A percentile compares a stretch with the other conserved stretches of the same genome.
Conservation (phyloP, 2,113 vertebrate genomes). For the Chionomys nivalis region DNA sequence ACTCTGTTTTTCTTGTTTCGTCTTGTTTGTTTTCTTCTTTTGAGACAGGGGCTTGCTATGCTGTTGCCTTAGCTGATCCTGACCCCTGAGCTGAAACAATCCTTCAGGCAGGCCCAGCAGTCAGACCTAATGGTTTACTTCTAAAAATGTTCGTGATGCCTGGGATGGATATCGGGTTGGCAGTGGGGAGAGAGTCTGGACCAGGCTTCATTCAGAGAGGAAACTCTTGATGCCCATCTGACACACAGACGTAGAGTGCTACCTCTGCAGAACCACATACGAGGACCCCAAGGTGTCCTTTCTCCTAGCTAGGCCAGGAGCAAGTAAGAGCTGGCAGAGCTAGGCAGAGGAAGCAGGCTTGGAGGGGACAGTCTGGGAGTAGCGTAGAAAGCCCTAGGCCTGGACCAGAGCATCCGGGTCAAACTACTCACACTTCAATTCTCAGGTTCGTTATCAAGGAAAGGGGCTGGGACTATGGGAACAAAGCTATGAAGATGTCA, state of each 20-base stretch:
- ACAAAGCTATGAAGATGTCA: not conserved
- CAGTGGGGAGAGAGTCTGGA: no score
- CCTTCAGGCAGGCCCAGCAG: no score
- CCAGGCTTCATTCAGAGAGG: not conserved
- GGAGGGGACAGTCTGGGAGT: not conserved
- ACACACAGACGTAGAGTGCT: accelerated
- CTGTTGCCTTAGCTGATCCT: not conserved
- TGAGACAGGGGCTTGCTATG: not conserved
- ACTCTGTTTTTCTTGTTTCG: not conserved
- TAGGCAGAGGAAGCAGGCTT: not conserved
- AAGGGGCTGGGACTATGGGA: not conserved
- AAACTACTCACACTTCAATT: not conserved
- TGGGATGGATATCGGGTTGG: not conserved
- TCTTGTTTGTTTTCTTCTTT: not conserved
- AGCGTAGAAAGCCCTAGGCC: not conserved
- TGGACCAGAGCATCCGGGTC: not conserved
- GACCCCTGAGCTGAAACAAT: not conserved
- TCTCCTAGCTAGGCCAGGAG: not conserved
- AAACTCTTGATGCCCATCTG: not conserved
- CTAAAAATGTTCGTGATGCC: not conserved
- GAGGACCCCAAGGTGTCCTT: not conserved
- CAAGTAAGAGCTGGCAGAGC: not conserved
- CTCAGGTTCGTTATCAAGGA: not conserved
- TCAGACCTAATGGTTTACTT: not conserved
- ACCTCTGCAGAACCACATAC: not conserved